phyloP scores from a whole-genome alignment of 2,797 vertebrate genomes.

The Taenioides sp. region DNA sequence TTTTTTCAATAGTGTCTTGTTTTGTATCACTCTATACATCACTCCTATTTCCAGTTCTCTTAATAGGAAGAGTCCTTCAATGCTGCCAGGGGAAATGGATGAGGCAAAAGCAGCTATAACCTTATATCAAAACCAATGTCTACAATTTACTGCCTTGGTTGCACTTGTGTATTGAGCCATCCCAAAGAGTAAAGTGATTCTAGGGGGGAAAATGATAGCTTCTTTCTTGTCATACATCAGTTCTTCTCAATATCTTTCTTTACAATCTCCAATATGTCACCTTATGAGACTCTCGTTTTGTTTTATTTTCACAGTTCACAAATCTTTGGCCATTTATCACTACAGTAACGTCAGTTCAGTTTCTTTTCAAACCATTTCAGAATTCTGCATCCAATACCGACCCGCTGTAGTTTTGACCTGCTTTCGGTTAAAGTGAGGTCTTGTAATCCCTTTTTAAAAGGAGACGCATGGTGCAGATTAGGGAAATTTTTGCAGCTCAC shows the following conservation, averaged over 20 bases:
- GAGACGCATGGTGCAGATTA: slow-evolving; percentile 60
- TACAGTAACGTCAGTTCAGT: slow-evolving; percentile 14
- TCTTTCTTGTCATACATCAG: slow-evolving; percentile 27
- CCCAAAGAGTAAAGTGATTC: slow-evolving; percentile 41
- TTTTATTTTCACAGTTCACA: slow-evolving; percentile 26
- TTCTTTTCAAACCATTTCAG: slow-evolving; percentile 22
- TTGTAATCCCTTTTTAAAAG: slow-evolving; percentile 61
- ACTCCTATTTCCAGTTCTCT: slow-evolving; percentile 24
- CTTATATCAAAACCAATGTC: slow-evolving; percentile 28
- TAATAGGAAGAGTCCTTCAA: slow-evolving; percentile 42
- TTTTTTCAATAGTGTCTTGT: slow-evolving; percentile 2
- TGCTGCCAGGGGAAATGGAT: slow-evolving; percentile 30
- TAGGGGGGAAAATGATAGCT: slow-evolving; percentile 42
- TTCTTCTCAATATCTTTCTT: slow-evolving; percentile 20
- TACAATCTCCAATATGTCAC: slow-evolving; percentile 15
- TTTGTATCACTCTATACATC: slow-evolving; percentile 22
- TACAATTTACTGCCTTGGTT: slow-evolving; percentile 36
- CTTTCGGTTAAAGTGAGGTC: slow-evolving; percentile 52
- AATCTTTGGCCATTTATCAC: not conserved
- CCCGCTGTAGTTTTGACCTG: slow-evolving; percentile 51
- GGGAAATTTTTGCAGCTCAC: slow-evolving; percentile 56
- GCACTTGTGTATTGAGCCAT: slow-evolving; percentile 34
- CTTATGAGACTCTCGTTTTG: slow-evolving; percentile 11
- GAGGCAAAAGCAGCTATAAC: slow-evolving; percentile 40
- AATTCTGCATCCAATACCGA: slow-evolving; percentile 26